Evolutionary conservation across 1,140 invertebrate genomes (phyloP).

Genomic region (Tribolium castaneum): DNA sequence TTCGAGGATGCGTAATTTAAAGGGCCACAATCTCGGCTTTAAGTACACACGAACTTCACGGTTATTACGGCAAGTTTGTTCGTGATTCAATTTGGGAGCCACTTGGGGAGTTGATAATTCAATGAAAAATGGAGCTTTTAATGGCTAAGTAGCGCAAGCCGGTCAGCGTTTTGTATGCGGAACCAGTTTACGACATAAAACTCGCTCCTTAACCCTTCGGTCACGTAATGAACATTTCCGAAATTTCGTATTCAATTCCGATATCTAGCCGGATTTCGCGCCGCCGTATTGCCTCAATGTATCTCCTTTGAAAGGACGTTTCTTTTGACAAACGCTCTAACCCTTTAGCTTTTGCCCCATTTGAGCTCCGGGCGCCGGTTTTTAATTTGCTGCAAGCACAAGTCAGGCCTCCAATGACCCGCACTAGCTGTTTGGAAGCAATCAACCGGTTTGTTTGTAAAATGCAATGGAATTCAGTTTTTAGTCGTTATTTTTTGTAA

Average conservation of each 20-base stretch:
- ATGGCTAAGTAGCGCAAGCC: background rate
- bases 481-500: too few relatives aligned
- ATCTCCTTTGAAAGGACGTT: constrained; percentile 37
- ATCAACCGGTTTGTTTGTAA: too few relatives aligned
- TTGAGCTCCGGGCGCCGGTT: background rate
- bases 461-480: too few relatives aligned
- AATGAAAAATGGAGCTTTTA: constrained; percentile 14
- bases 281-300: constrained; percentile 19
- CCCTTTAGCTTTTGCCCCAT: constrained; percentile 19
- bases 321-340: constrained; percentile 28
- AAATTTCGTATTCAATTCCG: constrained; percentile 56
- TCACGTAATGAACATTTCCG: constrained; percentile 58
- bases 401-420: too few relatives aligned
- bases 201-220: constrained; percentile 47
- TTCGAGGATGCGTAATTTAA: constrained; percentile 39
- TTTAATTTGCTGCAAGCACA: background rate
- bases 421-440: too few relatives aligned
- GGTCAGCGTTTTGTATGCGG: constrained; percentile 23
- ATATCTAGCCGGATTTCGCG: constrained; percentile 48
- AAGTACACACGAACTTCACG: constrained; percentile 38
- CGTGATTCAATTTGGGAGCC: constrained; percentile 37
- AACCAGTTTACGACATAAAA: constrained; percentile 10
- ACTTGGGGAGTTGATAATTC: constrained; percentile 11
- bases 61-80: constrained; percentile 40
- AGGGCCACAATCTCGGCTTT: constrained; percentile 30